These are phyloP conservation scores for Poecile montanus DNA, from an alignment of 2,797 vertebrate species.

Conservation along the genomic window DNA sequence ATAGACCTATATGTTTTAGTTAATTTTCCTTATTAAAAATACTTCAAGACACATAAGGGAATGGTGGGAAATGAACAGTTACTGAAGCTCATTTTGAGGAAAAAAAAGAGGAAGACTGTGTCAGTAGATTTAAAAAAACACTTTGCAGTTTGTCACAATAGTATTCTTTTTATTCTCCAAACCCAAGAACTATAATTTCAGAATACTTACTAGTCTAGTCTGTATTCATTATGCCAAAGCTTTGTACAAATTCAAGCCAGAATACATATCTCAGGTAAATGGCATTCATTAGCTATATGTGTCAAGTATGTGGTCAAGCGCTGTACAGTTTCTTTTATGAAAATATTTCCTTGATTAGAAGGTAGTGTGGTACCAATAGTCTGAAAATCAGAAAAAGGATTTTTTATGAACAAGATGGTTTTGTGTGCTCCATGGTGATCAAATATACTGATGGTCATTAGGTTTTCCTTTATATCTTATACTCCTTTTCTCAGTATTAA, in stretches of 20 bases:
- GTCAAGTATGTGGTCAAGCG: neutral
- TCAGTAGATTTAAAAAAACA: neutral
- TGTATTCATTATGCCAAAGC: neutral
- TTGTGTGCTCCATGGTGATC: neutral
- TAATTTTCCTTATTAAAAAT: neutral
- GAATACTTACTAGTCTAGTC: neutral
- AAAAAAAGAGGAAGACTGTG: neutral
- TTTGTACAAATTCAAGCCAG: neutral
- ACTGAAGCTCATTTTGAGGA: neutral
- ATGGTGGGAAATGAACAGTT: neutral
- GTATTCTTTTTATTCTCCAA: neutral
- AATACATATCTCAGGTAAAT: neutral
- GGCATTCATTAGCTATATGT: neutral
- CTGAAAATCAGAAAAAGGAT: neutral
- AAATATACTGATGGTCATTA: neutral
- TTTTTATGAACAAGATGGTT: neutral
- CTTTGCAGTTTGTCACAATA: neutral
- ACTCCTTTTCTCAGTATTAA: neutral
- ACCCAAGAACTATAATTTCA: neutral
- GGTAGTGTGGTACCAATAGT: neutral
- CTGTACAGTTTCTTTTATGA: neutral
- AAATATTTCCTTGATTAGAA: neutral
- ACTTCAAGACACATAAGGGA: neutral
- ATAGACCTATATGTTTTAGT: neutral
- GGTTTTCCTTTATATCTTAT: neutral